Evolutionary conservation across 1,140 invertebrate species (phyloP).

Genomic region (Bombus fervidus): DNA sequence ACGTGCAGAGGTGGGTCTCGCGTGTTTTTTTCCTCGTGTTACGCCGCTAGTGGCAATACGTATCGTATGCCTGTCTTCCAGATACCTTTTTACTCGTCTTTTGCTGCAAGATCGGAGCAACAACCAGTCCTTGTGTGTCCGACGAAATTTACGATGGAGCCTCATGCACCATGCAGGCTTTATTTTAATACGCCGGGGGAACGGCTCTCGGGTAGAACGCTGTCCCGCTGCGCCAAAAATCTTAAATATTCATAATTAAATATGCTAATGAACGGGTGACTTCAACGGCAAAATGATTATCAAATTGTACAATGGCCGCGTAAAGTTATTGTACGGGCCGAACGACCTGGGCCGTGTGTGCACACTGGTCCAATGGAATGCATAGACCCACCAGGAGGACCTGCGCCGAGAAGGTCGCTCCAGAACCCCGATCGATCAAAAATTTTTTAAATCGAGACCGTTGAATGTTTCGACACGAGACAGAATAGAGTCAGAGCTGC

Average conservation of each 20-base stretch:
- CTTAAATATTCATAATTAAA: conserved; percentile 82
- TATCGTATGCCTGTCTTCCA: conserved; percentile 73
- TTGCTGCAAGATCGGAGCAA: conserved; percentile 74
- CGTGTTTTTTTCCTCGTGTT: conserved; percentile 43
- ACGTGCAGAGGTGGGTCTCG: conserved; percentile 30
- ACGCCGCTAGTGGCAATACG: conserved; percentile 70
- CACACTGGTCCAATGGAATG: conserved; percentile 29
- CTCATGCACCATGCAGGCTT: conserved; percentile 76
- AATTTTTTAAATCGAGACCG: conserved; percentile 41
- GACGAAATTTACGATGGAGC: conserved; percentile 78
- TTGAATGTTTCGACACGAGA: conserved; percentile 11
- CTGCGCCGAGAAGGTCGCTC: background rate
- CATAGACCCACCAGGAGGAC: conserved; percentile 42
- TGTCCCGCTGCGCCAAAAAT: conserved; percentile 80
- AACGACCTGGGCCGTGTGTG: no score
- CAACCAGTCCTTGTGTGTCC: conserved; percentile 74
- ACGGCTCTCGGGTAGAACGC: conserved; percentile 58
- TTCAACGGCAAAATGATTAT: conserved; percentile 81
- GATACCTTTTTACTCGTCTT: conserved; percentile 70
- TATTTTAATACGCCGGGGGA: conserved; percentile 76
- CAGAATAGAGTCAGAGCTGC: background rate
- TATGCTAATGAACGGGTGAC: conserved; percentile 81
- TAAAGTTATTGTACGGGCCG: conserved; percentile 60
- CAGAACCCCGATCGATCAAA: conserved; percentile 45
- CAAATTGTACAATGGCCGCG: conserved; percentile 77